Evolutionary conservation across 2,888 invertebrate genomes (phyloP).

Genomic region (Argyra leucocephala): DNA sequence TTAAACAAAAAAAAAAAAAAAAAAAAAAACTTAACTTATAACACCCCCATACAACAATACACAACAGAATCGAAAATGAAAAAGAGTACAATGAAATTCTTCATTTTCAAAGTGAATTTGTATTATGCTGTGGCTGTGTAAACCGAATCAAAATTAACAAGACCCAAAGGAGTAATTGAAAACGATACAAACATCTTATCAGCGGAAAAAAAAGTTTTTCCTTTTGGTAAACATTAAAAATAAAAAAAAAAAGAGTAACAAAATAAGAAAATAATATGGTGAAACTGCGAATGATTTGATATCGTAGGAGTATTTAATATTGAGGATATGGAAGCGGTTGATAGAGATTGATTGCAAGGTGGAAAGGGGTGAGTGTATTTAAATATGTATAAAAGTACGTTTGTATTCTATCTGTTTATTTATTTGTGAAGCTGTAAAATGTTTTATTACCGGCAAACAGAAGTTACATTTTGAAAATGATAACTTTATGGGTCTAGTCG

Average conservation of each 20-base stretch:
- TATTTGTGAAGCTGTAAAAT: not conserved
- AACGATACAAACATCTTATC: constrained; percentile 1
- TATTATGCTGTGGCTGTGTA: not conserved
- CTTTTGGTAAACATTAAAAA: not conserved
- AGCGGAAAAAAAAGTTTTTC: not conserved
- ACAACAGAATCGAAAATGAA: too few relatives aligned
- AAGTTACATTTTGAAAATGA: not conserved
- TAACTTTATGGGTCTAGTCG: not conserved
- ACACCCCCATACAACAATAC: not conserved
- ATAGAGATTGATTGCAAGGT: too few relatives aligned
- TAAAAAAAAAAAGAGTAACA: not conserved
- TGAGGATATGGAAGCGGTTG: not conserved
- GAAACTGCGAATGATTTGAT: too few relatives aligned
- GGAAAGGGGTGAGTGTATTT: not conserved
- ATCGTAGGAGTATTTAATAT: too few relatives aligned
- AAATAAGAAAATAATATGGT: not conserved
- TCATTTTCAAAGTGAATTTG: not conserved
- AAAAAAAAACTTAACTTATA: not conserved
- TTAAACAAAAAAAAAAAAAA: not conserved
- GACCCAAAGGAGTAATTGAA: constrained; percentile 6
- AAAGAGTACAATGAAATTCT: too few relatives aligned
- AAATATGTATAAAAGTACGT: not conserved
- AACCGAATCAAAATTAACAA: not conserved
- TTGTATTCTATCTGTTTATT: too few relatives aligned
- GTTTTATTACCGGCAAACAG: not conserved